Evolutionary conservation across 2,113 vertebrate genomes (phyloP).

Genomic region (Triplophysa dalaica): DNA sequence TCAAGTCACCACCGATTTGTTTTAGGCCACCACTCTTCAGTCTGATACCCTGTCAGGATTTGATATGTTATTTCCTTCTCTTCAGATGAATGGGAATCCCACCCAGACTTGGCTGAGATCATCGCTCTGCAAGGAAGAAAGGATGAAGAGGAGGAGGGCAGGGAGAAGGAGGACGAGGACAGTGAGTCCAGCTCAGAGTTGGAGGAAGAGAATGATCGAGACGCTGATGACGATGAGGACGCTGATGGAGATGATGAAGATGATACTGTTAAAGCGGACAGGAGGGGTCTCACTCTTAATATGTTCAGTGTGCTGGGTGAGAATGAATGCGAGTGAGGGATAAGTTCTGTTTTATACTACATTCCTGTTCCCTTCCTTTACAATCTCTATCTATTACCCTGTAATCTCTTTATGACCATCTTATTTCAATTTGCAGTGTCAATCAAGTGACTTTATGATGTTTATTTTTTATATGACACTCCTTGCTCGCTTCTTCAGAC

Average conservation of each 20-base stretch:
- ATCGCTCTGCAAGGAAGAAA: slow-evolving; percentile 74
- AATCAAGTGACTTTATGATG: background rate
- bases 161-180: slow-evolving; percentile 70
- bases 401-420: slow-evolving; percentile 41
- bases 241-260: slow-evolving; percentile 80
- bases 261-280: slow-evolving; percentile 55
- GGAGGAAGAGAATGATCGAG: slow-evolving; percentile 83
- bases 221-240: slow-evolving; percentile 84
- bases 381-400: slow-evolving; percentile 49
- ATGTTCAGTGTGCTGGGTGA: slow-evolving; percentile 82
- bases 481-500: background rate
- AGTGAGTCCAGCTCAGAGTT: slow-evolving; percentile 84
- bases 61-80: background rate
- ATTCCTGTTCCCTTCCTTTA: background rate
- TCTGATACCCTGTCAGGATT: background rate
- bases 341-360: slow-evolving; percentile 10
- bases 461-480: background rate
- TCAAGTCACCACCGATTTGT: background rate
- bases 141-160: slow-evolving; percentile 65
- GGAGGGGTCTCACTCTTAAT: slow-evolving; percentile 69
- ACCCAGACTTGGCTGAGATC: slow-evolving; percentile 80
- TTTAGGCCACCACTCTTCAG: background rate
- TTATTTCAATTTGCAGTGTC: slow-evolving; percentile 28
- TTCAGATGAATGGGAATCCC: slow-evolving; percentile 84
- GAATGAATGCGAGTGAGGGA: slow-evolving; percentile 78